phyloP scores from a whole-genome alignment of 2,797 vertebrate genomes.

The Neosalanx taihuensis region DNA sequence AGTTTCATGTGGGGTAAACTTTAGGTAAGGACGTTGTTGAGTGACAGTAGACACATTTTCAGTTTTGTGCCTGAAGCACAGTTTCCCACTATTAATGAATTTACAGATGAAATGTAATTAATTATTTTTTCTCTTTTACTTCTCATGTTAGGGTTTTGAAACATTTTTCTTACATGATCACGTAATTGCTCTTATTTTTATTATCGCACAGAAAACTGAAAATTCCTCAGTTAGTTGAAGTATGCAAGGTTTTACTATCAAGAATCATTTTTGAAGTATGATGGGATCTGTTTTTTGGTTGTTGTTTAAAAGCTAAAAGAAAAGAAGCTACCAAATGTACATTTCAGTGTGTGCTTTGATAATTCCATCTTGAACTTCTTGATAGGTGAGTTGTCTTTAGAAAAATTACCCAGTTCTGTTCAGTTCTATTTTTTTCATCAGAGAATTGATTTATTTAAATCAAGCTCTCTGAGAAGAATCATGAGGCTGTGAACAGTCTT shows the following conservation, averaged over 20 bases:
- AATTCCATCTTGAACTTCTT: constrained; percentile 24
- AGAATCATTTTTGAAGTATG: constrained; percentile 31
- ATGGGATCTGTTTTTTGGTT: constrained; percentile 35
- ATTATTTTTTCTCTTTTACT: constrained; percentile 51
- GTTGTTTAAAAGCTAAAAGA: neutral
- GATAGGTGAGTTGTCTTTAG: constrained; percentile 20
- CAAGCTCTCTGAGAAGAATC: constrained; percentile 10
- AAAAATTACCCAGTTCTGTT: constrained; percentile 11
- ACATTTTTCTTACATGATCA: constrained; percentile 40
- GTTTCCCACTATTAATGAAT: constrained; percentile 44
- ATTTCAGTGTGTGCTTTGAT: constrained; percentile 30
- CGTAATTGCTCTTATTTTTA: constrained; percentile 52
- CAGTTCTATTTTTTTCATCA: neutral
- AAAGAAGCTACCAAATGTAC: constrained; percentile 14
- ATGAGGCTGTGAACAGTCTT: neutral
- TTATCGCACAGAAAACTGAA: constrained; percentile 27
- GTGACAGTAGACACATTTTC: constrained; percentile 39
- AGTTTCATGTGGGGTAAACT: constrained; percentile 37
- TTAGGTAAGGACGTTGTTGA: neutral
- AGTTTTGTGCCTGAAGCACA: constrained; percentile 32
- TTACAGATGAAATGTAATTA: constrained; percentile 53
- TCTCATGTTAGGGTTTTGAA: constrained; percentile 42
- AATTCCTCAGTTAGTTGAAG: constrained; percentile 31
- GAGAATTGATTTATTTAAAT: constrained; percentile 10
- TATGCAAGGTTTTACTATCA: constrained; percentile 34